phyloP scores from a whole-genome alignment of 92 coral and sea anemone species.

The Epizoanthus ramosus region DNA sequence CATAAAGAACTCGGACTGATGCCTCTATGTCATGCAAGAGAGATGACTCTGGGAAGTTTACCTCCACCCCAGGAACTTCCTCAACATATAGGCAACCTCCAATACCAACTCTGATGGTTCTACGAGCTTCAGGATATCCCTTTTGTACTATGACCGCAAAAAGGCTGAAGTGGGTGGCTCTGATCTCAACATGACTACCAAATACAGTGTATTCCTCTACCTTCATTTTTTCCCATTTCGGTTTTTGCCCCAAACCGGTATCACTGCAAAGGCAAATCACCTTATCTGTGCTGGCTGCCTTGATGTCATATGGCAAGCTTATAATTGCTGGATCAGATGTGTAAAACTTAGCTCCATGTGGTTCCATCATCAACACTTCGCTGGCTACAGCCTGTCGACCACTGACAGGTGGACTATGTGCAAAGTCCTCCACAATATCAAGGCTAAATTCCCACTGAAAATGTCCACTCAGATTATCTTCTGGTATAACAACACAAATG shows the following conservation, averaged over 20 bases:
- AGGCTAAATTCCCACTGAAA: conserved; percentile 80
- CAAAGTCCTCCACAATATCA: conserved; percentile 75
- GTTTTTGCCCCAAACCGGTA: conserved; percentile 79
- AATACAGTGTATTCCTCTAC: conserved; percentile 70
- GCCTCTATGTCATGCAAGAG: conserved; percentile 89
- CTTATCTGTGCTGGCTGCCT: conserved; percentile 54
- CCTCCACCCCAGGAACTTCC: conserved; percentile 91
- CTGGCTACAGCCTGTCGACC: conserved; percentile 73
- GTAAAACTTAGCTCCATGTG: conserved; percentile 90
- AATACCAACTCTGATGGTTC: conserved; percentile 77
- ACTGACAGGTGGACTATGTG: conserved; percentile 65
- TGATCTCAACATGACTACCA: conserved; percentile 74
- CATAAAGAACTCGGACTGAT: conserved; percentile 86
- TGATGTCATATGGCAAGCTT: conserved; percentile 75
- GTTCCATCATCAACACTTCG: conserved; percentile 78
- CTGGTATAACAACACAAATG: conserved; percentile 89
- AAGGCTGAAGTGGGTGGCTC: conserved; percentile 87
- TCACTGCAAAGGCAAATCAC: conserved; percentile 88
- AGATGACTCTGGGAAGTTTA: conserved; percentile 89
- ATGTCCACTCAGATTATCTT: conserved; percentile 81
- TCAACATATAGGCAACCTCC: conserved; percentile 88
- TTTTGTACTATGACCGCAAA: conserved; percentile 85
- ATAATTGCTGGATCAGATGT: conserved; percentile 85
- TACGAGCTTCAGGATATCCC: conserved; percentile 85
- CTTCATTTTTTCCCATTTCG: conserved; percentile 70